Evolutionary conservation across 2,888 invertebrate genomes (phyloP).

Genomic region (Tiliacea citrago): DNA sequence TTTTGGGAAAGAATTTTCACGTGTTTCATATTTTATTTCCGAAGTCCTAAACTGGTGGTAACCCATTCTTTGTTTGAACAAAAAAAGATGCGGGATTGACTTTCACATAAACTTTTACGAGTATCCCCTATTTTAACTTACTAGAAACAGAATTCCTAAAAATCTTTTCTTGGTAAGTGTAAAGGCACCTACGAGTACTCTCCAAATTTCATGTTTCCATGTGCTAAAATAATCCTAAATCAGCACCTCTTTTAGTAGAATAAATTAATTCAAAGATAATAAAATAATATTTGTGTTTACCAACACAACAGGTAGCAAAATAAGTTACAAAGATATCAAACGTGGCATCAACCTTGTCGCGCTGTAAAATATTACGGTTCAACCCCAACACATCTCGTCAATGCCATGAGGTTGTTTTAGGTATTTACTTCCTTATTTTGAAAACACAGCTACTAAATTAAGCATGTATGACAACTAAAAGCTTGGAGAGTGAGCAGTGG

Average conservation of each 20-base stretch:
- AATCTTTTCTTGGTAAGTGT: background rate
- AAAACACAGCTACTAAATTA: constrained; percentile 1
- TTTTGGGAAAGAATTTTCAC: background rate
- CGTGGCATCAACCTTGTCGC: constrained; percentile 59
- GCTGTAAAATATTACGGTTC: constrained; percentile 39
- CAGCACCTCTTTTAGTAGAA: background rate
- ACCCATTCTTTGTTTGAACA: background rate
- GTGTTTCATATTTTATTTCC: background rate
- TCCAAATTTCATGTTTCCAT: background rate
- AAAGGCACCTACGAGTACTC: background rate
- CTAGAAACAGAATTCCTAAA: background rate
- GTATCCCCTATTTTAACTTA: background rate
- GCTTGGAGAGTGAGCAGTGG: too few relatives aligned
- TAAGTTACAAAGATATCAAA: constrained; percentile 63
- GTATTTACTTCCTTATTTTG: constrained; percentile 12
- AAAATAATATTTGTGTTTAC: constrained; percentile 25
- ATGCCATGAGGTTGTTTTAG: constrained; percentile 13
- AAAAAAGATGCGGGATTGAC: background rate
- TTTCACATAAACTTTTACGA: background rate
- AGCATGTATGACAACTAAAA: background rate
- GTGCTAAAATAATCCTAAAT: background rate
- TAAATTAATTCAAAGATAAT: constrained; percentile 5
- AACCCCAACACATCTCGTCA: constrained; percentile 25
- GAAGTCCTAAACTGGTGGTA: too few relatives aligned
- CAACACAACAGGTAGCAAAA: constrained; percentile 66